Evolutionary conservation across 2,797 vertebrate genomes (phyloP).

Genomic region (Xenops minutus): DNA sequence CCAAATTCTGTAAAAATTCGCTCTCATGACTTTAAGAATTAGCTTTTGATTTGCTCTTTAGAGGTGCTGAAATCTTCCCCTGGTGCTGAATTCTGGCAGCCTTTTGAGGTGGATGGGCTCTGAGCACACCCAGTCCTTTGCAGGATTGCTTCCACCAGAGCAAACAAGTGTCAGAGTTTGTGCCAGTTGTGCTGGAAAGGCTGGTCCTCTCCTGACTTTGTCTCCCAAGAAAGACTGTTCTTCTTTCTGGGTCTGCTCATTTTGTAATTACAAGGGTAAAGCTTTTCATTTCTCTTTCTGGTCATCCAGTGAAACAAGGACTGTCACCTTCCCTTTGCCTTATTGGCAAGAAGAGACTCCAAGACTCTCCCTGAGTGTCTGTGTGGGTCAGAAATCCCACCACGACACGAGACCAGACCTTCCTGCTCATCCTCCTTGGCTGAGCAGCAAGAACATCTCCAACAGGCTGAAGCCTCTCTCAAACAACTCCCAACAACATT

Average conservation of each 20-base stretch:
- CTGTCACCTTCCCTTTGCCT: background rate
- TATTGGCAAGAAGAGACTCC: too few species aligned
- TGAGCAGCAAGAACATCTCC: background rate
- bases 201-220: background rate
- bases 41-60: background rate
- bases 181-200: background rate
- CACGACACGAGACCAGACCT: background rate
- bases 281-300: background rate
- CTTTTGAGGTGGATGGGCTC: background rate
- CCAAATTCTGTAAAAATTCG: background rate
- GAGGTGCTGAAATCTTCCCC: background rate
- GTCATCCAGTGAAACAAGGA: background rate
- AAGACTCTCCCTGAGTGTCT: background rate
- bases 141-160: background rate
- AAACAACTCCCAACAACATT: accelerated
- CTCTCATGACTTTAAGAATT: background rate
- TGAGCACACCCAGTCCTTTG: background rate
- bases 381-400: background rate
- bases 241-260: background rate
- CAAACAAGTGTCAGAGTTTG: background rate
- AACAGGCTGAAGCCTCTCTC: background rate
- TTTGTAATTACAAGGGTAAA: background rate
- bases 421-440: background rate
- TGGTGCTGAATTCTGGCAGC: background rate
- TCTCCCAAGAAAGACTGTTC: background rate